Evolutionary conservation across 2,888 invertebrate species (phyloP), one percentile per base, ranked within the genome.

Genomic region (Cremastobaeus sp.): DNA sequence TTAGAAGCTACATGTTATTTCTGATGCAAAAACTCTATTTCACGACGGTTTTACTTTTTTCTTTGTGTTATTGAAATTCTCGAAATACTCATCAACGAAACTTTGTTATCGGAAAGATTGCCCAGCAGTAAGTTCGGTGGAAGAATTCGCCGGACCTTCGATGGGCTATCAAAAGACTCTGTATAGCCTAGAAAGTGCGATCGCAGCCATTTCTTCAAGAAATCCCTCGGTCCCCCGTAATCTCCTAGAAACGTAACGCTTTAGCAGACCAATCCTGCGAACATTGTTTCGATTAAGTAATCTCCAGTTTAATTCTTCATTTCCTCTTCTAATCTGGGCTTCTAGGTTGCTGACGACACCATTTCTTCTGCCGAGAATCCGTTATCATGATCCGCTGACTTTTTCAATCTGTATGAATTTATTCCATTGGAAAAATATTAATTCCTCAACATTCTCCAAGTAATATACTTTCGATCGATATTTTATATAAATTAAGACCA

Each of bases 61-160:
- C 35, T 57, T 57, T 57, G 45, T 57, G 14, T 55, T 55, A 55
- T 55, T 55, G 55, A 55, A 55, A 55, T 55, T 55, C 41, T 55
- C 55, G 55, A 41, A 41, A 55, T 62, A 48, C 50, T 32, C 50
- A 50, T 52, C 43, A 35, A 15, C 18, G 64, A 37, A 54, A 65
- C 54, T 65, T 65, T 54, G 47, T 43, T 64, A 45, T 52, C 52
- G 5, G 17, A 52, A 35, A 64, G 54, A 64, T 64, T 64, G 35
- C 25, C 52, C 20, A 35, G 60, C 48, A 60, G 48, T 43, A 59
- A 54, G 18, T 64, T 64, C 43, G 30, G 41, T 28, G 45, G 54
- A 54, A 64, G 55, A 65, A 65, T 64, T 64, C 35, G 52, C 35
- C 35, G 35, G 47, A 59, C 47, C 34, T 20, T 28, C 57, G 57